phyloP scores from a whole-genome alignment of 1,140 invertebrate species.

The Zaprionus ghesquierei region DNA sequence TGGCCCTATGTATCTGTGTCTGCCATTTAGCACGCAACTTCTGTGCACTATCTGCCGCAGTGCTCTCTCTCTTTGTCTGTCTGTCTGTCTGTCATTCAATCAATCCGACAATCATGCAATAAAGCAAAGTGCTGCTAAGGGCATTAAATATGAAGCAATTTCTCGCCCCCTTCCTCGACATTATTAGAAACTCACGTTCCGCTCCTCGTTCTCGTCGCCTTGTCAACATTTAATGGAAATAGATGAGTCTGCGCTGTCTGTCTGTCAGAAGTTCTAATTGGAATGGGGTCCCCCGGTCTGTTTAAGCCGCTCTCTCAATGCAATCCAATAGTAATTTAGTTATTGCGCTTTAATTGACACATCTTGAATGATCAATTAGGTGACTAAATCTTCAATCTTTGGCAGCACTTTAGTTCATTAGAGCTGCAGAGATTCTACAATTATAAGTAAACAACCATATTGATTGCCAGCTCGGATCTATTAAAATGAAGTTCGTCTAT shows the following conservation, averaged over 20 bases:
- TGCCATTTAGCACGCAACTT: conserved; percentile 72
- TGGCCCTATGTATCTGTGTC: conserved; percentile 22
- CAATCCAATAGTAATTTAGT: conserved; percentile 1
- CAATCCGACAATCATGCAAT: conserved; percentile 71
- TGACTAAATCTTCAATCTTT: not conserved
- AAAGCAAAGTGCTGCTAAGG: conserved; percentile 22
- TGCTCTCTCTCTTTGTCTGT: conserved; percentile 39
- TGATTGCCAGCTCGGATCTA: not conserved
- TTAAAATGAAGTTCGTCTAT: not conserved
- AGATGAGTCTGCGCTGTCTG: conserved; percentile 46
- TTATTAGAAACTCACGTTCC: conserved; percentile 6
- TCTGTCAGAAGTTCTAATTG: conserved; percentile 54
- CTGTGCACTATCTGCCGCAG: conserved; percentile 20
- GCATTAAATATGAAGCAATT: conserved; percentile 40
- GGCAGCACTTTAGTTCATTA: not conserved
- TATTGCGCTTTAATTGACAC: conserved; percentile 29
- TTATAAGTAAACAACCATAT: not conserved
- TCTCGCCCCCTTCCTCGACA: not conserved
- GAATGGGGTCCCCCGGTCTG: conserved; percentile 22
- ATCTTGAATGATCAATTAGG: not conserved
- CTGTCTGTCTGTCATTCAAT: conserved; percentile 70
- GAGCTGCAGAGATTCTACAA: not conserved
- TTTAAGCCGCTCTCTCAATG: not conserved
- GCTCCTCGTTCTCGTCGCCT: not conserved
- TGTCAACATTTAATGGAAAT: conserved; percentile 49